These are phyloP conservation scores for Mythimna impura DNA, from an alignment of 2,888 invertebrate genomes.

Conservation along the genomic window DNA sequence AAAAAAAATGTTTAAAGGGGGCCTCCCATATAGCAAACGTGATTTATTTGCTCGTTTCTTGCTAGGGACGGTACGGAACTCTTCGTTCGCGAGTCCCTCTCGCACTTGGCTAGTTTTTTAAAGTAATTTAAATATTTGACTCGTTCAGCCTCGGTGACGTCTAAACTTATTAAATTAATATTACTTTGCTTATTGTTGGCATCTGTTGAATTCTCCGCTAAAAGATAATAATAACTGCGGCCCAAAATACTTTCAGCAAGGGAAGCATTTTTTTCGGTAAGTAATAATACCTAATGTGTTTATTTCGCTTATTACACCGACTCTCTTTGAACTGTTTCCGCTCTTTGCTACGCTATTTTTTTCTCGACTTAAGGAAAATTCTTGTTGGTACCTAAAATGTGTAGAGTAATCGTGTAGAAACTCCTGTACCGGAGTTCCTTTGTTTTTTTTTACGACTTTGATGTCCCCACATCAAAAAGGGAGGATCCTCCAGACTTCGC, in stretches of 20 bases:
- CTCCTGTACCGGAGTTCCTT: no score
- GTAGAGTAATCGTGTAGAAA: no score
- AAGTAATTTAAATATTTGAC: constrained; percentile 43
- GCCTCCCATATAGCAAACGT: no score
- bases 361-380: no score
- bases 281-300: constrained; percentile 35
- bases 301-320: constrained; percentile 26
- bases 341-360: not conserved
- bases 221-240: constrained; percentile 38
- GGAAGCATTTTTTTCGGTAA: constrained; percentile 24
- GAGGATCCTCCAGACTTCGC: no score
- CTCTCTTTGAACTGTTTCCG: not conserved
- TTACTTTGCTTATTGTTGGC: constrained; percentile 47
- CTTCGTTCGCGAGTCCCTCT: no score
- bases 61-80: no score
- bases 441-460: no score
- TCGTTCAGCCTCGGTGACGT: constrained; percentile 27
- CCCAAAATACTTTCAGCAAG: constrained; percentile 40
- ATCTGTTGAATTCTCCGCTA: constrained; percentile 37
- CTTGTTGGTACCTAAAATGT: not conserved
- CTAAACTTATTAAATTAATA: constrained; percentile 50
- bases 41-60: no score
- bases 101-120: not conserved
- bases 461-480: no score
- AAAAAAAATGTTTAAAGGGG: no score